These are phyloP conservation scores for Endotricha flammealis DNA, from an alignment of 2,888 invertebrate species.

Conservation along the genomic window DNA sequence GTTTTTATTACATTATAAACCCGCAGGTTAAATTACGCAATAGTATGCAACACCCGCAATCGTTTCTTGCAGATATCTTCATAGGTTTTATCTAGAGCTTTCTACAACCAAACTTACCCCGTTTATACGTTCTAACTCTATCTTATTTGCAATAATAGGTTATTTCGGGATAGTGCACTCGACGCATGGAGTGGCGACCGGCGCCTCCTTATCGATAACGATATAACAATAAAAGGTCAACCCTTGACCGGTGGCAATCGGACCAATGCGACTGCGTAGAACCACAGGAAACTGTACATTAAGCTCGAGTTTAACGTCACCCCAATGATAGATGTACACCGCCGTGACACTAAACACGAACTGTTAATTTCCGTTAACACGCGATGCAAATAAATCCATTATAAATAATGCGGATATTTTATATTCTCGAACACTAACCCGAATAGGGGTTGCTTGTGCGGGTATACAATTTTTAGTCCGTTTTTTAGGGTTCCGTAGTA, in stretches of 20 bases:
- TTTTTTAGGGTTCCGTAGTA: too few relatives aligned
- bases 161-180: not conserved
- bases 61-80: too few relatives aligned
- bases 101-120: too few relatives aligned
- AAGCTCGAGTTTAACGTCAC: slow-evolving; percentile 39
- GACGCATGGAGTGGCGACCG: slow-evolving; percentile 25
- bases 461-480: too few relatives aligned
- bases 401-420: slow-evolving; percentile 11
- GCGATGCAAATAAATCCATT: slow-evolving; percentile 22
- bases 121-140: too few relatives aligned
- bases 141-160: too few relatives aligned
- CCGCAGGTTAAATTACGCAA: too few relatives aligned
- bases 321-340: slow-evolving; percentile 38
- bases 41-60: too few relatives aligned
- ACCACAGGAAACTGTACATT: slow-evolving; percentile 47
- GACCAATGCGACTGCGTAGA: slow-evolving; percentile 42
- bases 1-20: too few relatives aligned
- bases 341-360: slow-evolving; percentile 26
- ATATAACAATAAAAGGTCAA: slow-evolving; percentile 52
- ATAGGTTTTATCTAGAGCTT: too few relatives aligned
- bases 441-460: too few relatives aligned
- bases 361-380: slow-evolving; percentile 33
- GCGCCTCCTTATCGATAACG: slow-evolving; percentile 52
- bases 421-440: not conserved
- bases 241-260: slow-evolving; percentile 45